Evolutionary conservation across 2,113 vertebrate species (phyloP).

Genomic region (Thymallus thymallus): DNA sequence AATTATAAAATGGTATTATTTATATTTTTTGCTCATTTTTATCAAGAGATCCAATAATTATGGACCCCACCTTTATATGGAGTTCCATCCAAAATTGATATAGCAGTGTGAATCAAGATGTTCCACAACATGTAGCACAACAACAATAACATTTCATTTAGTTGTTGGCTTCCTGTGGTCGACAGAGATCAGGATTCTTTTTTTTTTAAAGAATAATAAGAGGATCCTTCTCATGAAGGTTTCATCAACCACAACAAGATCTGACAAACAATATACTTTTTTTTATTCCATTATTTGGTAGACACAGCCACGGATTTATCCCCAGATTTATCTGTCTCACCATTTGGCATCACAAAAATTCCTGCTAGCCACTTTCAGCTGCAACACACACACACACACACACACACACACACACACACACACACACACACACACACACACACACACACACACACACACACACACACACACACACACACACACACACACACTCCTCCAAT

Average conservation of each 20-base stretch:
- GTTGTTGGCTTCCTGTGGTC: too few species aligned
- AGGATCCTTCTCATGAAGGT: constrained; percentile 17
- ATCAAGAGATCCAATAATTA: too few species aligned
- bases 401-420: too few species aligned
- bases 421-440: too few species aligned
- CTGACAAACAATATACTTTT: constrained; percentile 46
- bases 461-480: background rate
- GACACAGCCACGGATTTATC: background rate
- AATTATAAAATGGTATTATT: too few species aligned
- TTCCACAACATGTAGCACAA: background rate
- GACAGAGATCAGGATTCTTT: background rate
- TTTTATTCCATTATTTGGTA: constrained; percentile 5
- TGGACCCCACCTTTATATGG: background rate
- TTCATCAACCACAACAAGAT: constrained; percentile 40
- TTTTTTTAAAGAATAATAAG: constrained; percentile 1
- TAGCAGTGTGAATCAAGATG: background rate
- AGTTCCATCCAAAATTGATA: background rate
- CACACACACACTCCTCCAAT: background rate
- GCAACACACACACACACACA: too few species aligned
- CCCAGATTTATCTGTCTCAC: constrained; percentile 46
- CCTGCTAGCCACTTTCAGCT: constrained; percentile 24
- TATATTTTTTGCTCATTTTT: too few species aligned
- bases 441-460: background rate
- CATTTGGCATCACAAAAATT: constrained; percentile 24
- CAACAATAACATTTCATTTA: background rate